Conservation (phyloP, 2,797 vertebrate species). For the Rachycentron canadum region DNA sequence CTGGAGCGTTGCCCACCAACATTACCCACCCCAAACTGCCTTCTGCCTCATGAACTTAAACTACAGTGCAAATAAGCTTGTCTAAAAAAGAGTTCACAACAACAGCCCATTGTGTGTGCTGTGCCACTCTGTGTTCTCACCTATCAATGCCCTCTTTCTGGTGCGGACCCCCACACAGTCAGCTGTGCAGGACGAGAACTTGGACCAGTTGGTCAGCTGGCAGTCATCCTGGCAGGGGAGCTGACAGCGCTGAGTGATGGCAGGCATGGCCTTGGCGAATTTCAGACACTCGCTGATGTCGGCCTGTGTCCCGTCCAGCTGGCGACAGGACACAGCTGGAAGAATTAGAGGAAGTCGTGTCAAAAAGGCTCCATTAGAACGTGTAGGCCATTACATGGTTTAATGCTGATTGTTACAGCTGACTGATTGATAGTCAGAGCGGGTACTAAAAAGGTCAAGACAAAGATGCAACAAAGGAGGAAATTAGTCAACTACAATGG, state of each 20-base stretch:
- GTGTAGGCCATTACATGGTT: constrained; percentile 4
- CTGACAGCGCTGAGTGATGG: constrained; percentile 93
- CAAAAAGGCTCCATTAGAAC: constrained; percentile 30
- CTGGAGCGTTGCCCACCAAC: constrained; percentile 11
- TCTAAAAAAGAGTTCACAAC: constrained; percentile 8
- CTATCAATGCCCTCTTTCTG: constrained; percentile 92
- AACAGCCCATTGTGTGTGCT: constrained; percentile 21
- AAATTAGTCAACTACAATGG: neutral
- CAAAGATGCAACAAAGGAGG: neutral
- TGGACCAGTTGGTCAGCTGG: constrained; percentile 98
- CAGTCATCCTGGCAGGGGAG: constrained; percentile 98
- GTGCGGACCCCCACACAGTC: constrained; percentile 96
- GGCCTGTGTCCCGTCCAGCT: constrained; percentile 93
- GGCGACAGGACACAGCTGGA: constrained; percentile 96
- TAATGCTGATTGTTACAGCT: constrained; percentile 21
- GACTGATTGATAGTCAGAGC: neutral
- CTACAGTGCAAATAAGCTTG: constrained; percentile 30
- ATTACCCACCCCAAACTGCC: constrained; percentile 6
- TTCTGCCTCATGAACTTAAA: constrained; percentile 26
- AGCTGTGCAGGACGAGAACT: constrained; percentile 95
- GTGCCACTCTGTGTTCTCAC: constrained; percentile 80
- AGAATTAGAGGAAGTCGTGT: constrained; percentile 49
- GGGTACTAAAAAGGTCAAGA: constrained; percentile 1
- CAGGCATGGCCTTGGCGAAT: constrained; percentile 89
- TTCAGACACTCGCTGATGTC: constrained; percentile 92